Base-by-base conservation (phyloP, 2,888 invertebrate species). In the Lottia scabra region DNA sequence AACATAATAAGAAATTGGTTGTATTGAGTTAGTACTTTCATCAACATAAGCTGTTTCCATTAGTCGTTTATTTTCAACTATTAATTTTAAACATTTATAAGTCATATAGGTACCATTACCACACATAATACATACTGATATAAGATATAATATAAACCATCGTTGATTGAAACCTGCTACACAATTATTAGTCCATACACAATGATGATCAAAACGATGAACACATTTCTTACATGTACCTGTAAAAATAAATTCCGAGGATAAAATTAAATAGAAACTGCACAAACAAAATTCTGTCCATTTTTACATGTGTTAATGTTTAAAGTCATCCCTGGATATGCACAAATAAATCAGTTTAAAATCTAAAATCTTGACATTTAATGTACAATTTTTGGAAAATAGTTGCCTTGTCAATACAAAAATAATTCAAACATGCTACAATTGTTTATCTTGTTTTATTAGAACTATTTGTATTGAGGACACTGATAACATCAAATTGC, bases 181-280 rank as follows among this genome's bases (percentile, higher is more conserved):
- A 77, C 85, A 85, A 78, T 86, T 88, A 77, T 88, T 88, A 23
- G 87, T 88, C 89, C 89, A 89, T 19, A 87, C 81, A 78, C 89
- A 89, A 77, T 88, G 88, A 72, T 89, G 89, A 74, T 89, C 89
- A 82, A 88, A 89, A 23, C 87, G 83, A 74, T 85, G 83, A 6
- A 89, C 81, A 81, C 89, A 89, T 45, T 79, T 76, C 75, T 89
- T 81, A 77, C 86, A 87, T 5, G 85, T 78, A 70, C 83, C 89
- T 89, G 81, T 1, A 81, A 80, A 15, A 68, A 38, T 66, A 13
- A 56, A 63, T n/a, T 38, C 8, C 10, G 38, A 6, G 10, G 1
- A 38, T 38, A 30, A n/a, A n/a, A n/a, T n/a, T n/a, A n/a, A n/a
- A n/a, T n/a, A n/a, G n/a, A n/a, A 30, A 30, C 30, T 30, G 30